Percentiles rank a stretch among this genome's conserved stretches.
Evolutionary conservation across 2,797 vertebrate genomes (phyloP).

Genomic region (Notoglanidium macrostoma): DNA sequence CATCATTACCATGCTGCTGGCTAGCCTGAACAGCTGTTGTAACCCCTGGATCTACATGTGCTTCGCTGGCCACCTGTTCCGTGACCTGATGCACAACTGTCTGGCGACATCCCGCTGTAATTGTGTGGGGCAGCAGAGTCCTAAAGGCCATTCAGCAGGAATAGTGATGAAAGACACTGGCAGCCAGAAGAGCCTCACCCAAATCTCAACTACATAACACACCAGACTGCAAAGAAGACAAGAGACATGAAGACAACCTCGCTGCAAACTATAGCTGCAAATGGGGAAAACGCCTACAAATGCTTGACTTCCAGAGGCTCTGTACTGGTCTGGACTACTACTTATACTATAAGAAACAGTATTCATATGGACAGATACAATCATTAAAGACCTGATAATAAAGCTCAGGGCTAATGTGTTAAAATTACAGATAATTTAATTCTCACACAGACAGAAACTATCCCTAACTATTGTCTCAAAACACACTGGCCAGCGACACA

Average conservation of each 20-base stretch:
- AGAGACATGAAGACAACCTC: background rate
- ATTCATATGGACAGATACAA: background rate
- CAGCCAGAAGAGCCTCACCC: slow-evolving; percentile 83
- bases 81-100: slow-evolving; percentile 74
- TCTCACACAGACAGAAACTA: background rate
- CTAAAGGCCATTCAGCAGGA: slow-evolving; percentile 80
- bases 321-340: background rate
- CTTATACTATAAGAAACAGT: background rate
- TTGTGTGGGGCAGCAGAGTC: slow-evolving; percentile 72
- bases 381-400: background rate
- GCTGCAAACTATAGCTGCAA: background rate
- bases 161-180: slow-evolving; percentile 77
- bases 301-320: background rate
- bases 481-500: background rate
- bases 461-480: background rate
- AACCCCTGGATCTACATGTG: slow-evolving; percentile 99
- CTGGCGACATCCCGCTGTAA: slow-evolving; percentile 69
- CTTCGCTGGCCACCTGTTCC: slow-evolving; percentile 93
- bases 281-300: background rate
- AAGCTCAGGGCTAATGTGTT: background rate
- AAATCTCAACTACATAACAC: slow-evolving; percentile 65
- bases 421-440: background rate
- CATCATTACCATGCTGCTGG: slow-evolving; percentile 93
- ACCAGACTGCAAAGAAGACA: background rate
- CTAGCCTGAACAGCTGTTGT: slow-evolving; percentile 98